Base-by-base conservation (phyloP, 2,113 vertebrate species). In the Shinisaurus crocodilurus region DNA sequence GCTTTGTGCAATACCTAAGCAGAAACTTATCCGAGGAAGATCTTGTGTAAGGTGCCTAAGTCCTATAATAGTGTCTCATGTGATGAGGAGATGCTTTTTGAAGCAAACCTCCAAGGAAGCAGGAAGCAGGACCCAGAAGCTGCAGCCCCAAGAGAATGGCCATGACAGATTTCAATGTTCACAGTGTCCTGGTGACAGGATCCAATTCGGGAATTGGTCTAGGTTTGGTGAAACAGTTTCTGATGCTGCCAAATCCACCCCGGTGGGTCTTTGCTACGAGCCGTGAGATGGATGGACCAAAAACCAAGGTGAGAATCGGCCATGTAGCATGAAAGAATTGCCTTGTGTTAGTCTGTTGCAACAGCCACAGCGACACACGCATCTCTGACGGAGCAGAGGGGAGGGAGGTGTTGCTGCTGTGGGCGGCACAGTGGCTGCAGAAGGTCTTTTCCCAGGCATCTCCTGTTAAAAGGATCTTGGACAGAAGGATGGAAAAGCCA, bases 361-460 rank as follows among this genome's bases (percentile, higher is more conserved):
- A 1, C 2, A n/a, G 48, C 25, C n/a, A 10, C 6, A 0, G 2
- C 23, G 13, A 9, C 1, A 10, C 23, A 6, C 2, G 75, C 23
- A 79, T 63, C 60, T 32, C 23, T 48, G 43, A 13, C 13, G 32
- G 43, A 50, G 77, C 13, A 18, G 34, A 2, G 76, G 9, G 43
- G 10, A 25, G 50, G 50, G 50, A 54, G 50, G 6, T 54, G 50
- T 54, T 54, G 50, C 6, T 54, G 6, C n/a, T n/a, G n/a, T n/a
- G n/a, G n/a, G n/a, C n/a, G n/a, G 50, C 10, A 54, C 50, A 54
- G 54, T 12, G 13, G 54, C 54, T 54, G 54, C 54, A 54, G 54
- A 54, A 54, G 13, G 54, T 6, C 54, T 54, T 54, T 6, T 54
- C 54, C 13, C 13, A 6, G 54, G 54, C 54, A 9, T 12, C 54